A percentile compares a stretch with the other conserved stretches of the same genome.
Evolutionary conservation across 2,888 invertebrate species (phyloP).

Genomic region (Microctonus hyperodae): DNA sequence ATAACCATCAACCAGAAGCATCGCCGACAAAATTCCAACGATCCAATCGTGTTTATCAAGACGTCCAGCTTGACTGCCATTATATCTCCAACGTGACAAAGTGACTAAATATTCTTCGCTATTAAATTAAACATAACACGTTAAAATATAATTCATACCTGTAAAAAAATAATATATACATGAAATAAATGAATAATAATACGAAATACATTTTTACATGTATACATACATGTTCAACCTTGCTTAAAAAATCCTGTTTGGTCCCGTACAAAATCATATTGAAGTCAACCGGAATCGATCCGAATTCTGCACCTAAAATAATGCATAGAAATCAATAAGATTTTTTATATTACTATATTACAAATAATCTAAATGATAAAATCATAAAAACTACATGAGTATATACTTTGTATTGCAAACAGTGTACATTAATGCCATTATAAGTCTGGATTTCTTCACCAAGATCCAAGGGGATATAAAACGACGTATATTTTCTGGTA

Average conservation of each 20-base stretch:
- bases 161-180: too few relatives aligned
- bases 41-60: conserved; percentile 11
- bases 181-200: too few relatives aligned
- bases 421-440: neutral
- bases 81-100: neutral
- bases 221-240: too few relatives aligned
- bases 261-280: too few relatives aligned
- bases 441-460: neutral
- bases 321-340: too few relatives aligned
- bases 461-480: neutral
- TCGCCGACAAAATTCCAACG: neutral
- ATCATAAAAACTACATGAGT: neutral
- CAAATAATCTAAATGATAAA: neutral
- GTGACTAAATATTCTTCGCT: neutral
- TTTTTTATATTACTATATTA: too few relatives aligned
- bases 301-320: too few relatives aligned
- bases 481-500: neutral
- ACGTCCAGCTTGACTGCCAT: neutral
- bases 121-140: neutral
- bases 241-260: too few relatives aligned
- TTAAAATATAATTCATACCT: too few relatives aligned
- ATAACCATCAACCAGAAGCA: conserved; percentile 21
- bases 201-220: too few relatives aligned
- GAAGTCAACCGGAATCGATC: too few relatives aligned
- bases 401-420: neutral